These are phyloP conservation scores for Apteryx owenii DNA, from an alignment of 2,113 vertebrate genomes.

Conservation along the genomic window DNA sequence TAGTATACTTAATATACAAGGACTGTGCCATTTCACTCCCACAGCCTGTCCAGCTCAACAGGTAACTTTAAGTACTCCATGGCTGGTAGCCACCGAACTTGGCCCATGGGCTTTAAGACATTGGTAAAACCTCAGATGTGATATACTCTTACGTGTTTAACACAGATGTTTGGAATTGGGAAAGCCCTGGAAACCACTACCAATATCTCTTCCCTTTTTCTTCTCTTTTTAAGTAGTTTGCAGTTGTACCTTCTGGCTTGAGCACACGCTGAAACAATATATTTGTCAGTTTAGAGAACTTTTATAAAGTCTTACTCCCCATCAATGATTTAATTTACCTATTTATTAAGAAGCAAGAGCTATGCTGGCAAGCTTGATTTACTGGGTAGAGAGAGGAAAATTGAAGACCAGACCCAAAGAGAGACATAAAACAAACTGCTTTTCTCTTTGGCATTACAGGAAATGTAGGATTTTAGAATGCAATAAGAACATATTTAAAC, in stretches of 20 bases:
- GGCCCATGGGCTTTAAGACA: neutral
- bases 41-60: neutral
- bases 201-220: neutral
- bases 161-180: neutral
- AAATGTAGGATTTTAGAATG: neutral
- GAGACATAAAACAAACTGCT: neutral
- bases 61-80: neutral
- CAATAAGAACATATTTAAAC: neutral
- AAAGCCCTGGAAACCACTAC: neutral
- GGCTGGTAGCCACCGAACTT: neutral
- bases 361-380: neutral
- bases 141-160: neutral
- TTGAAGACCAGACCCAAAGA: neutral
- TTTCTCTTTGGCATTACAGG: neutral
- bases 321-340: neutral
- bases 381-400: neutral
- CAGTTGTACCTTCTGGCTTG: neutral
- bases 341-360: neutral
- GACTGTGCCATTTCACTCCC: neutral
- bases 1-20: neutral
- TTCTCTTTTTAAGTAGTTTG: neutral
- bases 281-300: neutral
- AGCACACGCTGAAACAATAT: neutral
- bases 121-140: neutral
- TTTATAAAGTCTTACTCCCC: neutral